These are phyloP conservation scores for Cinclus cinclus DNA, from an alignment of 2,113 vertebrate genomes.

Conservation along the genomic window DNA sequence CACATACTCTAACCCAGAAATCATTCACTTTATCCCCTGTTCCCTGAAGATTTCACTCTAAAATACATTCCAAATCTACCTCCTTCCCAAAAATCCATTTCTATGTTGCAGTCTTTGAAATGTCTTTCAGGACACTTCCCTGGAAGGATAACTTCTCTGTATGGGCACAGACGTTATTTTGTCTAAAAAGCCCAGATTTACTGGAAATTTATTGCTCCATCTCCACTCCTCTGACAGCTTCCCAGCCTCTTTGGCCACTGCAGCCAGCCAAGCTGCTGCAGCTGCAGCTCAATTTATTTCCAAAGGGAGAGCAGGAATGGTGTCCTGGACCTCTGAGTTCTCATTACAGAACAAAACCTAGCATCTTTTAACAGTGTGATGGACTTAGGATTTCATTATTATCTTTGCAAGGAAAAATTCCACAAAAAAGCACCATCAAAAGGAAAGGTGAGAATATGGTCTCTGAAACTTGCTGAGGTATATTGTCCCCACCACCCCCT, in stretches of 20 bases:
- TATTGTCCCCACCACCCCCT: fast-evolving
- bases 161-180: not conserved
- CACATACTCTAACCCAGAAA: not conserved
- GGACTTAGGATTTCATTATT: not conserved
- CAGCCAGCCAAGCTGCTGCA: not conserved
- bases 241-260: not conserved
- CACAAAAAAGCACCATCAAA: not conserved
- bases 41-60: not conserved
- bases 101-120: not conserved
- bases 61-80: not conserved
- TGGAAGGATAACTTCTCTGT: not conserved
- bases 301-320: not conserved
- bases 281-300: not conserved
- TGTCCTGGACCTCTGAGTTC: not conserved
- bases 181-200: not conserved
- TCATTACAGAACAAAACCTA: not conserved
- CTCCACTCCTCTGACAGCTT: not conserved
- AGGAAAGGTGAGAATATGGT: not conserved
- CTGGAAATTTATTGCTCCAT: not conserved
- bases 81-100: not conserved
- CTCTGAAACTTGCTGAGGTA: not conserved
- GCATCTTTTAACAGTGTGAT: not conserved
- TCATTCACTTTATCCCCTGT: not conserved
- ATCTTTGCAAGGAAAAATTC: not conserved
- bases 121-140: not conserved